Evolutionary conservation across 2,888 invertebrate species (phyloP), one percentile per base, ranked within the genome.

Genomic region (Patella caerulea): DNA sequence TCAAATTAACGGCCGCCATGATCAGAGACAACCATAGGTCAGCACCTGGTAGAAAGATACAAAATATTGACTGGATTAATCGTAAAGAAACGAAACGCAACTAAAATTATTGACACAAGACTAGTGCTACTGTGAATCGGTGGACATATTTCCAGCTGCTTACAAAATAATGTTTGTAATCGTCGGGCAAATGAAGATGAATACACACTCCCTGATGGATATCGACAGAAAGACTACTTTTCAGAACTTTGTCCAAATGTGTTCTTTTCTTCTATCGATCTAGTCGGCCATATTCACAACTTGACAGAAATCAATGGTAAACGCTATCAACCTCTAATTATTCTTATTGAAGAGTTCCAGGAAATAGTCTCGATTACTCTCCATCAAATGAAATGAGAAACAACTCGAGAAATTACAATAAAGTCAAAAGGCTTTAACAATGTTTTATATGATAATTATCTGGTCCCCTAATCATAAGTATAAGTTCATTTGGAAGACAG

Each of bases 191-290:
- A 65, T 65, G 65, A 65, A 65, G 65, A 65, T 65, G 65, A 65
- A 65, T 65, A 65, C 65, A 65, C 65, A 65, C 65, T 65, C 65
- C 19, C 65, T 65, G 65, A 65, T 65, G 65, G 65, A 65, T 65
- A 65, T 65, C 65, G 65, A 65, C 65, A 24, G 19, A 65, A 24
- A 24, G 19, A 19, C 65, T 65, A 73, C 52, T 54, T 73, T 54
- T 73, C 73, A 53, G n/a, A 54, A 24, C 54, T 73, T 55, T 76
- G 76, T 72, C 72, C 76, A 76, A 76, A 76, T 76, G 76, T 76
- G 72, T 76, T 76, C 76, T 76, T 76, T 76, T 72, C 70, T 69
- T 72, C 52, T 59, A 76, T 76, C 73, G 76, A 76, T 54, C 76
- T 19, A 17, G 45, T 24, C 65, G 65, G 24, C 65, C 65, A 65